Conservation (phyloP, 2,113 vertebrate species). For the Entomyzon cyanotis region DNA sequence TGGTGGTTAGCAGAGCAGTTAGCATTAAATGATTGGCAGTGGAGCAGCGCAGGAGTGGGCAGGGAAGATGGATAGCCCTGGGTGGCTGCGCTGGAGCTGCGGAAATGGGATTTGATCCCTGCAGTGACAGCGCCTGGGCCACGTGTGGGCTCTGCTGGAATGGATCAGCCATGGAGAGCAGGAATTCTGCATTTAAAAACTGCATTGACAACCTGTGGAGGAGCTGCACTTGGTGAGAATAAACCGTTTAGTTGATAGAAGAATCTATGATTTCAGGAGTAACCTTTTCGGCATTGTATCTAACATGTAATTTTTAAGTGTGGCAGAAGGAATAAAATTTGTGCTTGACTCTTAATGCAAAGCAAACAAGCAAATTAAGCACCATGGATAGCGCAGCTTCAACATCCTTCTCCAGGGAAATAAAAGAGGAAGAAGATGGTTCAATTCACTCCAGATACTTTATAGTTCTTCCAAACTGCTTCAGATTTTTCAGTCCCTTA, state of each 20-base stretch:
- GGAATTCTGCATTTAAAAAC: not conserved
- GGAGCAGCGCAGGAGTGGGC: not conserved
- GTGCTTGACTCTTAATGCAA: not conserved
- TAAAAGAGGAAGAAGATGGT: not conserved
- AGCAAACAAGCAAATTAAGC: not conserved
- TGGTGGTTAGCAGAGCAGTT: not conserved
- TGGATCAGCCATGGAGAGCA: not conserved
- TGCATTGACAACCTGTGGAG: accelerated
- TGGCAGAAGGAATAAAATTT: not conserved
- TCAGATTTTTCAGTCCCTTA: not conserved
- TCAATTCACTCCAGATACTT: not conserved
- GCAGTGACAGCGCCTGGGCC: not conserved
- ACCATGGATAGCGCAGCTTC: accelerated
- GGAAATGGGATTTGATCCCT: not conserved
- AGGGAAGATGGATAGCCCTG: not conserved
- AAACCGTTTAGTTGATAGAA: not conserved
- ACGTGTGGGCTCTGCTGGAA: no score
- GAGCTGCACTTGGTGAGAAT: not conserved
- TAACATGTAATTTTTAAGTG: not conserved
- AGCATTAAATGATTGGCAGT: not conserved
- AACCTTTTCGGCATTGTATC: not conserved
- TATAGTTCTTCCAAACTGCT: not conserved
- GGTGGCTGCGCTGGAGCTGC: not conserved
- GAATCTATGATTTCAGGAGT: not conserved
- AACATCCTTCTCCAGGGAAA: not conserved